Percentiles rank a stretch among this genome's conserved stretches.
These are phyloP conservation scores for Ceraclea dissimilis DNA, from an alignment of 2,888 invertebrate species.

Conservation along the genomic window DNA sequence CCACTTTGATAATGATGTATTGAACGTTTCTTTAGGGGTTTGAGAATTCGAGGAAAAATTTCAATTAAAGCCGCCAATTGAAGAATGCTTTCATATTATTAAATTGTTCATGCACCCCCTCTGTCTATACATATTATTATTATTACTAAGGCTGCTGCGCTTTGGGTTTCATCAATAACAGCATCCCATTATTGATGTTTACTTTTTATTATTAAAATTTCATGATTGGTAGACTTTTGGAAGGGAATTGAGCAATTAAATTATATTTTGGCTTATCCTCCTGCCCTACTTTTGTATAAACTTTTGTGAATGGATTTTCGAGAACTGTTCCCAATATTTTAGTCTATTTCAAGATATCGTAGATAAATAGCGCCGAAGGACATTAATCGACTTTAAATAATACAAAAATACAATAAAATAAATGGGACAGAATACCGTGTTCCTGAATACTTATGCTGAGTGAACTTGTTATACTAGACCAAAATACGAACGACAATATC, in stretches of 20 bases:
- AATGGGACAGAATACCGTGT: too few relatives aligned
- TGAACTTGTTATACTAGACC: too few relatives aligned
- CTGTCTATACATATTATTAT: background rate
- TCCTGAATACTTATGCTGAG: too few relatives aligned
- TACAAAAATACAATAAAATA: too few relatives aligned
- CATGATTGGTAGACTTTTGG: background rate
- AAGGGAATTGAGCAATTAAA: constrained; percentile 1
- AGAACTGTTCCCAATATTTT: too few relatives aligned
- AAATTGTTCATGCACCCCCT: constrained; percentile 9
- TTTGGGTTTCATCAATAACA: background rate
- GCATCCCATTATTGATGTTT: background rate
- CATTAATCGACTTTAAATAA: too few relatives aligned
- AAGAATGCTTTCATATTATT: constrained; percentile 14
- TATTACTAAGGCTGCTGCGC: background rate
- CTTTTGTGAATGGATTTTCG: too few relatives aligned
- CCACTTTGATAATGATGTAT: constrained; percentile 16
- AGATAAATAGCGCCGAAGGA: too few relatives aligned
- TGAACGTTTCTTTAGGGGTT: constrained; percentile 8
- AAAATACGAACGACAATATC: too few relatives aligned
- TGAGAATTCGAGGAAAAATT: constrained; percentile 12
- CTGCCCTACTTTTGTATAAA: too few relatives aligned
- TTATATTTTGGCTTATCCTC: too few relatives aligned
- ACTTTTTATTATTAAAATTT: background rate
- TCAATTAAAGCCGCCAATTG: constrained; percentile 18
- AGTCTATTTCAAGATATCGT: too few relatives aligned